A percentile compares a stretch with the other conserved stretches of the same genome.
Evolutionary conservation across 35 echinoderm and acorn worm species (phyloP).

Genomic region (Heliocidaris tuberculata): DNA sequence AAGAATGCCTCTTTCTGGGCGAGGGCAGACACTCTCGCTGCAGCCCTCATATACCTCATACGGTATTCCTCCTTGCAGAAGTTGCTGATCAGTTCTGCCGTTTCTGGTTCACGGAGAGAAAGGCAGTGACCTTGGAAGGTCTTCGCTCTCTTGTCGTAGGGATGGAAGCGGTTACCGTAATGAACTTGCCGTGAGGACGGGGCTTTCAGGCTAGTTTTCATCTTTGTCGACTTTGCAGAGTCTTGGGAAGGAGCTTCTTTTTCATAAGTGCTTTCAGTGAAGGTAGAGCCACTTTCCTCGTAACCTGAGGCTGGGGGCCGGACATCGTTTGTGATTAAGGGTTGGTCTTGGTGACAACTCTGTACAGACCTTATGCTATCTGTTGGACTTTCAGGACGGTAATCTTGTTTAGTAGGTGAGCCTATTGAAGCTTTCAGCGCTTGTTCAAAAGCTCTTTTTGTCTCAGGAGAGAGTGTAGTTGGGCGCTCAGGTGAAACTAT

Average conservation of each 20-base stretch:
- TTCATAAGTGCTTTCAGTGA: not conserved
- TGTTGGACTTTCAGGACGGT: slow-evolving; percentile 7
- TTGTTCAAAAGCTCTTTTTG: not conserved
- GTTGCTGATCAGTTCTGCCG: not conserved
- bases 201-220: slow-evolving; percentile 2
- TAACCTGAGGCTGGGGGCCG: not conserved
- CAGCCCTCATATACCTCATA: not conserved
- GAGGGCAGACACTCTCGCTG: not conserved
- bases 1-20: not conserved
- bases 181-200: not conserved
- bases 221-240: not conserved
- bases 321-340: not conserved
- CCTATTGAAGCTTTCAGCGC: not conserved
- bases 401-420: not conserved
- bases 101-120: not conserved
- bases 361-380: not conserved
- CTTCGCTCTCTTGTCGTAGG: not conserved
- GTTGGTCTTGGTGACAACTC: not conserved
- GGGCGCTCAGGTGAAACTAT: not conserved
- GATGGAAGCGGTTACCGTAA: slow-evolving; percentile 4
- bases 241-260: not conserved
- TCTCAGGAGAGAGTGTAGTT: not conserved
- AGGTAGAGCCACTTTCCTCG: not conserved
- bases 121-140: slow-evolving; percentile 14
- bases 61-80: slow-evolving; percentile 1